Conservation (phyloP, 2,113 vertebrate species). For the Myanophis thanlyinensis region DNA sequence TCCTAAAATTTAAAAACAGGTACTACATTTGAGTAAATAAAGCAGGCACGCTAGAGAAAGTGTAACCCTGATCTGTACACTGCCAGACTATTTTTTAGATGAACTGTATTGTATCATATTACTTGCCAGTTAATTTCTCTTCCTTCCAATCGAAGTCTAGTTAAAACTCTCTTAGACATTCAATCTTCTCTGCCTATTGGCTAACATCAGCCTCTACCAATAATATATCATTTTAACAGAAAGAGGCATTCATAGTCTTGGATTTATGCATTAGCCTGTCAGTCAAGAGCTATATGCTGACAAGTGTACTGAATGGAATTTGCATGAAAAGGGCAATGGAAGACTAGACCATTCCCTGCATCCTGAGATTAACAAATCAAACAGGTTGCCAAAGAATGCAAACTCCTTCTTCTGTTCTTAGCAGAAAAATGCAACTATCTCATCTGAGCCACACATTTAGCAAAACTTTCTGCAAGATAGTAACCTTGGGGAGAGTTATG, state of each 20-base stretch:
- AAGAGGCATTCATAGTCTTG: neutral
- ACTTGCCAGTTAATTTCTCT: neutral
- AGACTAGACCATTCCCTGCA: neutral
- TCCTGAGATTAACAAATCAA: neutral
- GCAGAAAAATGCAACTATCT: neutral
- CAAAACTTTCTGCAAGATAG: neutral
- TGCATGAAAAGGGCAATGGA: neutral
- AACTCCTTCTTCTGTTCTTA: neutral
- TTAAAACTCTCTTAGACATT: neutral
- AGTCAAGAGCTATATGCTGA: neutral
- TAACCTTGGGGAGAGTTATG: neutral
- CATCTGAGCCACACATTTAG: neutral
- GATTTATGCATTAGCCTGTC: neutral
- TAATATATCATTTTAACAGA: neutral
- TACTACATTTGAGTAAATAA: neutral
- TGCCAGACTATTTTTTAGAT: neutral
- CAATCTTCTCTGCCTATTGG: neutral
- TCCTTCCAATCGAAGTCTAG: neutral
- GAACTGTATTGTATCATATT: neutral
- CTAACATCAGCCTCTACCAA: neutral
- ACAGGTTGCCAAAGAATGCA: neutral
- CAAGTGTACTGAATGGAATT: neutral
- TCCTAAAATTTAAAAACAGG: constrained; percentile 68
- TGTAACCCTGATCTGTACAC: too few species aligned
- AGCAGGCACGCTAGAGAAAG: neutral